Conservation (phyloP, 2,113 vertebrate species). For the Enhydra lutris region DNA sequence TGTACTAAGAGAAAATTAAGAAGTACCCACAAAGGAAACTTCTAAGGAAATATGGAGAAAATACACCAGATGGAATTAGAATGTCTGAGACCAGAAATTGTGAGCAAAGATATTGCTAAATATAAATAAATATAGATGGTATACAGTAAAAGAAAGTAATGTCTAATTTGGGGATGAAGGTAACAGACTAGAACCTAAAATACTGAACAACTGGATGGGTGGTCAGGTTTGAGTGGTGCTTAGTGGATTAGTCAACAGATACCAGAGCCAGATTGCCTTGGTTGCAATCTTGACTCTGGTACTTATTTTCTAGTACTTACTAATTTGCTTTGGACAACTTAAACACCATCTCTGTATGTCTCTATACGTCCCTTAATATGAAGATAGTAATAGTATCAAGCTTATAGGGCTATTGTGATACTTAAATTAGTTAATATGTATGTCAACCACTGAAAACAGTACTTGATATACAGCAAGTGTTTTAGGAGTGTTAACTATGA, state of each 20-base stretch:
- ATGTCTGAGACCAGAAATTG: not conserved
- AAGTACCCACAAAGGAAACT: not conserved
- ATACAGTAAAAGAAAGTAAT: not conserved
- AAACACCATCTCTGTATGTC: not conserved
- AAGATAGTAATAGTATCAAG: not conserved
- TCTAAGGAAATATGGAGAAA: not conserved
- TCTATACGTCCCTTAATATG: not conserved
- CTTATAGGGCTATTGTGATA: not conserved
- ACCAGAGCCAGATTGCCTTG: not conserved
- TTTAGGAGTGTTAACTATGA: not conserved
- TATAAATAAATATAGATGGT: not conserved
- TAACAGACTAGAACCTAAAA: not conserved
- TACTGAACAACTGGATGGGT: not conserved
- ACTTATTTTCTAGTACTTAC: not conserved
- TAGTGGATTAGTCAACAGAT: not conserved
- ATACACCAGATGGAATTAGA: not conserved
- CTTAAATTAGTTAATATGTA: not conserved
- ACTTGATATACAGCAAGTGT: not conserved
- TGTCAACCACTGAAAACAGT: not conserved
- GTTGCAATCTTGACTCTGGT: not conserved
- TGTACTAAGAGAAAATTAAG: not conserved
- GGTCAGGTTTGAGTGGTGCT: not conserved
- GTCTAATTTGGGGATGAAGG: not conserved
- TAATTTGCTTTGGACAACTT: not conserved
- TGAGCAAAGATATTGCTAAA: not conserved